Conservation (phyloP, 2,888 invertebrate genomes). For the Trichogramma dendrolimi region DNA sequence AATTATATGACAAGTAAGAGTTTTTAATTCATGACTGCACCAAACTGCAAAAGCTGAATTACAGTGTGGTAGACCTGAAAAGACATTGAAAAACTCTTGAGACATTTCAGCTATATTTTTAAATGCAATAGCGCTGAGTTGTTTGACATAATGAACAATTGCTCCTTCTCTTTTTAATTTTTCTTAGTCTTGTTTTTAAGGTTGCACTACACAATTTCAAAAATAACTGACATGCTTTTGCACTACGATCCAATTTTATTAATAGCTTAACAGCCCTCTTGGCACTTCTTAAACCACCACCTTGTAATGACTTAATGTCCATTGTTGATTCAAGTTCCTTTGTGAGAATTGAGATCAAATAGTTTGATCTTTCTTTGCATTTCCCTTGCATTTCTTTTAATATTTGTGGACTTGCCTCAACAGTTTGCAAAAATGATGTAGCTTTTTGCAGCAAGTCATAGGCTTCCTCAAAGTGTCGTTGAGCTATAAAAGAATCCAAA, state of each 20-base stretch:
- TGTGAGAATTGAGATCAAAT: constrained; percentile 79
- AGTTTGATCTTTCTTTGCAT: constrained; percentile 59
- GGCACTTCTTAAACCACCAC: constrained; percentile 78
- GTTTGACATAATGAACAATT: constrained; percentile 73
- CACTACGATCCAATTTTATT: constrained; percentile 69
- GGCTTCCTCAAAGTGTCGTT: constrained; percentile 92
- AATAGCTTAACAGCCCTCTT: constrained; percentile 80
- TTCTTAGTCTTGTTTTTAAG: constrained; percentile 74
- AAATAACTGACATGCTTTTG: constrained; percentile 78
- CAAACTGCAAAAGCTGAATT: constrained; percentile 83
- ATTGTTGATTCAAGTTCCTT: constrained; percentile 86
- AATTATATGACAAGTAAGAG: constrained; percentile 75
- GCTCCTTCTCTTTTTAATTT: constrained; percentile 76
- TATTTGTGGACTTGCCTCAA: constrained; percentile 47
- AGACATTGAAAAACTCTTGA: constrained; percentile 73
- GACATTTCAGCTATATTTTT: constrained; percentile 74
- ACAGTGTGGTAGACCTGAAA: constrained; percentile 72
- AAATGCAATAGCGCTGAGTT: constrained; percentile 80
- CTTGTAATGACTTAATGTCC: constrained; percentile 79
- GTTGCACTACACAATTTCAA: constrained; percentile 77
- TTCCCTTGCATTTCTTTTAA: constrained; percentile 55
- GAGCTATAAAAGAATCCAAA: constrained; percentile 89
- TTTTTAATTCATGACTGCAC: constrained; percentile 79
- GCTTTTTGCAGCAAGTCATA: constrained; percentile 73
- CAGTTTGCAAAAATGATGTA: constrained; percentile 56